Evolutionary conservation across 2,797 vertebrate species (phyloP), one percentile per base, ranked within the genome.

Genomic region (Erpetoichthys calabaricus): DNA sequence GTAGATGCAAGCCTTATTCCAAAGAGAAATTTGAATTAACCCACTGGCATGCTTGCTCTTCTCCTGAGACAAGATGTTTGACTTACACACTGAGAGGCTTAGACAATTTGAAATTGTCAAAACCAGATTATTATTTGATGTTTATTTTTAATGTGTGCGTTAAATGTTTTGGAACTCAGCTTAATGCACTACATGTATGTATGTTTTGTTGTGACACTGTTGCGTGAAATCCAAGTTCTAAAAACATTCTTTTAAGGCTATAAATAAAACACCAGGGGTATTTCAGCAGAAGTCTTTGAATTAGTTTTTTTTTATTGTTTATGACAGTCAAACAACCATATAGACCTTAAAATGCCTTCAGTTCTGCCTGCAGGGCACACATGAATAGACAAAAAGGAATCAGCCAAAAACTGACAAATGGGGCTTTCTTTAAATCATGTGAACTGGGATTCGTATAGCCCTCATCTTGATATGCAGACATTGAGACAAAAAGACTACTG

Each of bases 401-500:
- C 84, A 80, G 76, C 79, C 75, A 71, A 73, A 79, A 69, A 75
- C 83, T 77, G 86, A 80, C 82, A 84, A 84, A 84, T 75, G 76
- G 80, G 84, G 77, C 86, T 82, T 78, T 86, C 70, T 66, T 73
- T 82, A 82, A 90, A 84, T 92, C 90, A 89, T 85, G 77, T 89
- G 91, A 87, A 85, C 81, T 75, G 57, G 73, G 69, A 70, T 82
- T 85, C 77, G 82, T 75, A 84, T 81, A 82, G 83, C 76, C 78
- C 85, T 86, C 88, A 82, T 89, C 82, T 80, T 79, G 74, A 70
- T 57, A 63, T 78, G 74, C 76, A 82, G 80, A 79, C 77, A 77
- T 68, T 1, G 66, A 88, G 85, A 98, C 92, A 98, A 94, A 91
- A 90, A 86, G 44, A 69, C 75, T 81, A 89, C 85, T 96, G 90